Conservation (phyloP, 2,113 vertebrate species). For the Cranoglanis bouderius region DNA sequence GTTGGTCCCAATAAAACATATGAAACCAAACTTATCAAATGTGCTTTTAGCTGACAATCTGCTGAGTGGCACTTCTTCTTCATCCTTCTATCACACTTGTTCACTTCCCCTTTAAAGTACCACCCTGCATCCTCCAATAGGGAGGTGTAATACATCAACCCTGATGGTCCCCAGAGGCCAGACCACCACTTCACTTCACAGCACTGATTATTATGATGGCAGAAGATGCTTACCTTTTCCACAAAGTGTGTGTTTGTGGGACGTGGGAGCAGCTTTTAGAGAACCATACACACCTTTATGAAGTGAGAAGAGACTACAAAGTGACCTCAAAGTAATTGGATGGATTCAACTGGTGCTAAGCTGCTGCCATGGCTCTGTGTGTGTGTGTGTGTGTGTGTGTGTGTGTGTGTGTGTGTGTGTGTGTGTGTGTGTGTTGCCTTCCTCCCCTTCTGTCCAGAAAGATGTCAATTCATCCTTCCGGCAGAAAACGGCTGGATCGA, state of each 20-base stretch:
- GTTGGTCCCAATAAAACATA: background rate
- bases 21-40: background rate
- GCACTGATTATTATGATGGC: background rate
- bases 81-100: background rate
- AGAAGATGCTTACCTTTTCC: background rate
- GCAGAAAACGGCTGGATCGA: slow-evolving; percentile 67
- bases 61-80: background rate
- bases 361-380: background rate
- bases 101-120: background rate
- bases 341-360: slow-evolving; percentile 3
- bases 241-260: background rate
- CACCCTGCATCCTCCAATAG: background rate
- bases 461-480: slow-evolving; percentile 65
- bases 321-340: slow-evolving; percentile 21
- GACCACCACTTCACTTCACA: background rate
- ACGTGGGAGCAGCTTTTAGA: background rate
- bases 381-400: background rate
- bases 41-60: background rate
- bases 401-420: slow-evolving; percentile 4
- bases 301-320: background rate
- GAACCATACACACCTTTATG: background rate
- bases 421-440: background rate
- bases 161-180: background rate
- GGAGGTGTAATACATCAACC: background rate
- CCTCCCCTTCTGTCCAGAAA: slow-evolving; percentile 49